Conservation (phyloP, 2,113 vertebrate genomes). For the Hippocampus comes region DNA sequence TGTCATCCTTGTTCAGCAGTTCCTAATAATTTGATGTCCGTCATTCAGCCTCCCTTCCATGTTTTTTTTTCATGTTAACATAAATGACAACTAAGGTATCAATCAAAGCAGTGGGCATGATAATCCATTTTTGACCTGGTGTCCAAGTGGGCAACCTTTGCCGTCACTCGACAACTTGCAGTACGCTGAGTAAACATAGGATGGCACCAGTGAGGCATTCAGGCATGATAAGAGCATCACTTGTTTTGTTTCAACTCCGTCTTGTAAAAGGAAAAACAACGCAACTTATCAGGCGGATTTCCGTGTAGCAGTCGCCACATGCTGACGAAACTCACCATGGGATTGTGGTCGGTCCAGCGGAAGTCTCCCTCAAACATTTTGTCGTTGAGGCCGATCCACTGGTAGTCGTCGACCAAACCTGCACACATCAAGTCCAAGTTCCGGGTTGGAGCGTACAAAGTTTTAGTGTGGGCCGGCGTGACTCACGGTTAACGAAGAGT, state of each 20-base stretch:
- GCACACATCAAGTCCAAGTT: neutral
- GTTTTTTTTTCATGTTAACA: too few species aligned
- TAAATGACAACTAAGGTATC: too few species aligned
- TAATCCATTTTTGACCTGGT: neutral
- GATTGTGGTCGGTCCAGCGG: slow-evolving; percentile 88
- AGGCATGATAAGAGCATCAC: too few species aligned
- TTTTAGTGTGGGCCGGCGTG: neutral
- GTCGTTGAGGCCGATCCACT: slow-evolving; percentile 97
- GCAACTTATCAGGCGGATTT: too few species aligned
- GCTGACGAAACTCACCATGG: slow-evolving; percentile 77
- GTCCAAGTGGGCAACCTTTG: neutral
- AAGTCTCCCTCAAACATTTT: slow-evolving; percentile 97
- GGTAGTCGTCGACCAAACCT: slow-evolving; percentile 91
- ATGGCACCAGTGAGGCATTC: slow-evolving; percentile 25
- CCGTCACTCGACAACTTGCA: slow-evolving; percentile 14
- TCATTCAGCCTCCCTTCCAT: too few species aligned
- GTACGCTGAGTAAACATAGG: slow-evolving; percentile 22
- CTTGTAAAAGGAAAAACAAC: too few species aligned
- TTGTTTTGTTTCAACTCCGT: too few species aligned
- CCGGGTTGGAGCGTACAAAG: too few species aligned
- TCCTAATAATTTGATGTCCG: neutral
- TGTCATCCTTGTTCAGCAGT: neutral
- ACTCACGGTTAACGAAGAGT: slow-evolving; percentile 87
- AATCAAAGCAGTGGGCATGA: too few species aligned
- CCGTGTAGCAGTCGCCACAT: too few species aligned